Conservation (phyloP, 2,888 invertebrate species). For the Ellobium chinense region DNA sequence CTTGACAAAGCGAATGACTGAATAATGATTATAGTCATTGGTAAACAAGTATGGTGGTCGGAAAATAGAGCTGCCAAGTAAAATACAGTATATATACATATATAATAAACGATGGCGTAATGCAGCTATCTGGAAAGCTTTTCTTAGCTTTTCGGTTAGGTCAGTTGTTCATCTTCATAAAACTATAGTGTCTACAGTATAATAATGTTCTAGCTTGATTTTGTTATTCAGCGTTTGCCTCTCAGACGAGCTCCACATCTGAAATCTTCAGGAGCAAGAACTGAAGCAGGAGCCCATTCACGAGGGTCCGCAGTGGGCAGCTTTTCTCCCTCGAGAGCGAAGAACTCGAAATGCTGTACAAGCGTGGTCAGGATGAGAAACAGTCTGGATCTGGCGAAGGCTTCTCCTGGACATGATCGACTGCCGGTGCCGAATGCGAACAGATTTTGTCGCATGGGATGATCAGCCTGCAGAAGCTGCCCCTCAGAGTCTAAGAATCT, state of each 20-base stretch:
- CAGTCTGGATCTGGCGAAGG: conserved; percentile 33
- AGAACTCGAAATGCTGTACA: conserved; percentile 24
- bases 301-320: conserved; percentile 19
- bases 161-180: no score
- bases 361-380: conserved; percentile 30
- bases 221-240: not conserved
- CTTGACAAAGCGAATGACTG: no score
- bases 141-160: no score
- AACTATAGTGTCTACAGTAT: no score
- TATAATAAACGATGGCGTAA: no score
- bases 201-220: not conserved
- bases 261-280: conserved; percentile 10
- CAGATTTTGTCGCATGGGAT: conserved; percentile 35
- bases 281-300: not conserved
- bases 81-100: no score
- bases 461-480: conserved; percentile 32
- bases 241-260: not conserved
- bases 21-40: no score
- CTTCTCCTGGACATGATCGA: conserved; percentile 41
- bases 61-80: no score
- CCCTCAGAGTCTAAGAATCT: conserved; percentile 41
- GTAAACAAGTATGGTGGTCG: no score
- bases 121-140: no score
- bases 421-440: conserved; percentile 36
- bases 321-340: conserved; percentile 8